phyloP scores from a whole-genome alignment of 92 coral and sea anemone genomes.

The Phenganax subtilis region DNA sequence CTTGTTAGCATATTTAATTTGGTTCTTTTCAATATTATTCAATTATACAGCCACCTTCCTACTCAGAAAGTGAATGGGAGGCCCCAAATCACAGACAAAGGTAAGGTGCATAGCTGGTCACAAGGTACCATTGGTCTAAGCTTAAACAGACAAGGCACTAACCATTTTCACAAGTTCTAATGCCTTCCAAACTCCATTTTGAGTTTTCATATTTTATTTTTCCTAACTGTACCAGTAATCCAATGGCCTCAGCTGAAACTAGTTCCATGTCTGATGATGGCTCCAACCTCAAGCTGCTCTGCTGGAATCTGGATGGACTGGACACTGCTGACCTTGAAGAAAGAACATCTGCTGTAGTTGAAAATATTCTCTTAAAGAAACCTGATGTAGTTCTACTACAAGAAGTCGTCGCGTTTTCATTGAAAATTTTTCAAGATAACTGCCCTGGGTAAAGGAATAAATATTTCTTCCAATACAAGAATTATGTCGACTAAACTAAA shows the following conservation, averaged over 20 bases:
- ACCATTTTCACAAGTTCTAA: no score
- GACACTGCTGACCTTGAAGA: conserved; percentile 55
- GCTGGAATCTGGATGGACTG: conserved; percentile 96
- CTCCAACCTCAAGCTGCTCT: conserved; percentile 55
- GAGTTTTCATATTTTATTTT: background rate
- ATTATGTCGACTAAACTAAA: no score
- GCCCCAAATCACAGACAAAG: background rate
- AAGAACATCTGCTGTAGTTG: conserved; percentile 65
- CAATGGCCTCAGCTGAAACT: background rate
- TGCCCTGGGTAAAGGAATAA: conserved; percentile 55
- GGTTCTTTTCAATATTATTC: background rate
- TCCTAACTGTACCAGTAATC: background rate
- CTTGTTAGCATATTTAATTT: background rate
- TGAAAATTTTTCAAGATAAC: conserved; percentile 50
- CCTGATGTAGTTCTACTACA: conserved; percentile 89
- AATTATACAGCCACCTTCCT: conserved; percentile 21
- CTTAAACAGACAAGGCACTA: no score
- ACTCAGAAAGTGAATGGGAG: conserved; percentile 20
- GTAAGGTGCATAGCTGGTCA: background rate
- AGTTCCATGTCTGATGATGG: background rate
- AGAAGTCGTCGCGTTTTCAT: conserved; percentile 66
- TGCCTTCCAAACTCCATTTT: background rate
- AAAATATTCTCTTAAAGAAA: conserved; percentile 50
- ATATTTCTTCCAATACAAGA: no score
- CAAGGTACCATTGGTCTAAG: no score